Evolutionary conservation across 2,797 vertebrate genomes (phyloP), one percentile per base, ranked within the genome.

Genomic region (Clarias pachynema): DNA sequence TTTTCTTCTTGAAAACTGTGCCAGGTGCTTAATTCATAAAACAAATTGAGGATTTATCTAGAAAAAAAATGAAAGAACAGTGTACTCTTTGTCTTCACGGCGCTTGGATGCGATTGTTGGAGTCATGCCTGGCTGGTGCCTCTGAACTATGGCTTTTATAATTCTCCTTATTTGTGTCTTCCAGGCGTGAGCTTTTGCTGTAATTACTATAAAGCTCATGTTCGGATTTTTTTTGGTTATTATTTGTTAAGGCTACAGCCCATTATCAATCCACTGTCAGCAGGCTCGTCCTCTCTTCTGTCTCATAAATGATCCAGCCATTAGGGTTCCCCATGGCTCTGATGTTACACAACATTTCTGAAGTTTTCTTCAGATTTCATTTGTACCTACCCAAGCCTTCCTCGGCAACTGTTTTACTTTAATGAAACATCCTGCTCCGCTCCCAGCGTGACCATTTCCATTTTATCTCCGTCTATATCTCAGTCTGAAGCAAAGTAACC

Each of bases 231-330:
- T 12, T 24, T 77, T 40, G 22, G 18, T 20, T 22, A n/a, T 40
- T 40, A 8, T 9, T 37, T 40, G 37, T 1, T 24, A 57, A 31
- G 49, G 49, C 31, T 62, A 24, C 56, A 37, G 57, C 56, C 2
- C 29, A 79, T 79, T 79, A 26, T 37, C 22, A 79, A 79, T 79
- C 78, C 60, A 40, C 63, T 56, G 63, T 44, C 62, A 81, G 16
- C 18, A 31, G 63, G 53, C 14, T 34, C 44, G 7, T 81, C 44
- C 29, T 15, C 20, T 69, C 16, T 18, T 81, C 63, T 2, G 5
- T 81, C 1, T 44, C 37, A 53, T 65, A 81, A 81, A 53, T 12
- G 40, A 53, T n/a, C 8, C 60, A 31, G 65, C 26, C 26, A 24
- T 56, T 56, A 8, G 63, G 26, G 26, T 16, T 81, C 26, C 26